These are phyloP conservation scores for Caenorhabditis tropicalis DNA, from an alignment of 1,140 invertebrate species.

Conservation along the genomic window DNA sequence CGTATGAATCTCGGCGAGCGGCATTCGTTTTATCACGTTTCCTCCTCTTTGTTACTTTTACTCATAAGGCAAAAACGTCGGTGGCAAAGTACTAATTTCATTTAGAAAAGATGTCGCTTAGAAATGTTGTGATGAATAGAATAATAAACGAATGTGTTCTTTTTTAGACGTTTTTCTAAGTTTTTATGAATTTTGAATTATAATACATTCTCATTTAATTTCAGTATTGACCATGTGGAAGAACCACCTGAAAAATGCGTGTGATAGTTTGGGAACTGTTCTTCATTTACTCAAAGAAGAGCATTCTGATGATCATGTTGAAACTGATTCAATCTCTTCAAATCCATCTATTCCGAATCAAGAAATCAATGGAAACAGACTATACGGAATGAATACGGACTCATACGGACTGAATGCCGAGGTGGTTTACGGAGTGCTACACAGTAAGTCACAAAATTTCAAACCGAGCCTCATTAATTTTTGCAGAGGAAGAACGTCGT, in stretches of 20 bases:
- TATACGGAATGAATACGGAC: too few species aligned
- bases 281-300: neutral
- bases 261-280: neutral
- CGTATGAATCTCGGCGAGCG: constrained; percentile 28
- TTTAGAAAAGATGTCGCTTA: neutral
- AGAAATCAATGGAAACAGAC: too few species aligned
- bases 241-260: neutral
- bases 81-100: neutral
- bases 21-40: neutral
- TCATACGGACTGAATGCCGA: too few species aligned
- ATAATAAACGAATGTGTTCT: neutral
- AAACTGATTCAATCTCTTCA: too few species aligned
- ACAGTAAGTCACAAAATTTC: too few species aligned
- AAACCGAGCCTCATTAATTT: too few species aligned
- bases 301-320: neutral
- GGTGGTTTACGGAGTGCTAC: too few species aligned
- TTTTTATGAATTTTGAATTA: neutral
- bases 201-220: neutral
- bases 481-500: too few species aligned
- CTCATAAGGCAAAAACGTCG: neutral
- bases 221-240: neutral
- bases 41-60: neutral
- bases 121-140: neutral
- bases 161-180: neutral
- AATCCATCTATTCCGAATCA: too few species aligned